Percentiles rank a stretch among this genome's conserved stretches.
Evolutionary conservation across 2,888 invertebrate genomes (phyloP).

Genomic region (Rhaphigaster nebulosa): DNA sequence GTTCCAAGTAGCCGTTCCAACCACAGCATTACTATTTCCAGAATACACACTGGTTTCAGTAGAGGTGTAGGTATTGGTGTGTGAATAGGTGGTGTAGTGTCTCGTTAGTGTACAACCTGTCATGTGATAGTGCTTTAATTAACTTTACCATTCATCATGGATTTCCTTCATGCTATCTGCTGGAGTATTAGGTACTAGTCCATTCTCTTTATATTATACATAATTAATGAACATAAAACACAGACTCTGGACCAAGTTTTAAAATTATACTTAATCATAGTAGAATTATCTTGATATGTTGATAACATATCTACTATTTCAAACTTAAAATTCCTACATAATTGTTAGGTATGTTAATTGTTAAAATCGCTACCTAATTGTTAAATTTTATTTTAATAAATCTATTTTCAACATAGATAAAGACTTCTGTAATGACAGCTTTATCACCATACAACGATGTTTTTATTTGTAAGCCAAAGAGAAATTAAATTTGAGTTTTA

Average conservation of each 20-base stretch:
- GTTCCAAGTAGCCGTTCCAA: not conserved
- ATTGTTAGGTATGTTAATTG: no score
- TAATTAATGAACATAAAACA: not conserved
- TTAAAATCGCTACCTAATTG: no score
- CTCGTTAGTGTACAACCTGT: not conserved
- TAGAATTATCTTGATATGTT: not conserved
- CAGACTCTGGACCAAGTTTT: not conserved
- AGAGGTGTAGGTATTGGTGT: not conserved
- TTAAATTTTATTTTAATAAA: not conserved
- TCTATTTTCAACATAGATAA: not conserved
- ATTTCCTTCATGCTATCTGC: not conserved
- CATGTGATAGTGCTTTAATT: not conserved
- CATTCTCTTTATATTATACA: not conserved
- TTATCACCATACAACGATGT: not conserved
- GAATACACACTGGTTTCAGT: not conserved
- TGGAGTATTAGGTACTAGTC: not conserved
- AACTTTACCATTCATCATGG: not conserved
- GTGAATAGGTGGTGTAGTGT: not conserved
- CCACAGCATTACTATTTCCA: not conserved
- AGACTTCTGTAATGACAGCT: not conserved
- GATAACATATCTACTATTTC: not conserved
- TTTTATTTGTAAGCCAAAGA: not conserved
- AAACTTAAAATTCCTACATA: not conserved
- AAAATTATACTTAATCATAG: not conserved
- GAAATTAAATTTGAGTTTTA: not conserved